A percentile compares a stretch with the other conserved stretches of the same genome.
Conservation (phyloP, 2,797 vertebrate species). For the Thamnophis elegans region DNA sequence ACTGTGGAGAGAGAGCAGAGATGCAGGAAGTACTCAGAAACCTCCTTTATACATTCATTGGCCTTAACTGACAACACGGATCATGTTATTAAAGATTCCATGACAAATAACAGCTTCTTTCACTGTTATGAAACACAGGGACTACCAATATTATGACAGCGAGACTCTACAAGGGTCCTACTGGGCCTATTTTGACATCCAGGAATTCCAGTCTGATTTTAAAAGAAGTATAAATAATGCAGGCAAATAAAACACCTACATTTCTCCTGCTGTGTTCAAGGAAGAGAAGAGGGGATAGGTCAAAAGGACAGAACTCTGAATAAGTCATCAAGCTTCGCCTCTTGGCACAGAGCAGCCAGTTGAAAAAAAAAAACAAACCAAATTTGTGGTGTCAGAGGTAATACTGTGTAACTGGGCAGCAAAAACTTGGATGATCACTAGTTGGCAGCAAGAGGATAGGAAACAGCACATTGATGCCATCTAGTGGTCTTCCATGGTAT, state of each 20-base stretch:
- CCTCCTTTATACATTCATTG: background rate
- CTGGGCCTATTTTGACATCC: background rate
- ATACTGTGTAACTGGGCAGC: background rate
- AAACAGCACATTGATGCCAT: background rate
- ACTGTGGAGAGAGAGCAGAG: background rate
- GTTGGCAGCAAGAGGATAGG: background rate
- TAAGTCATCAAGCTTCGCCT: background rate
- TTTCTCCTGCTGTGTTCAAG: background rate
- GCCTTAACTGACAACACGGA: background rate
- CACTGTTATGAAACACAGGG: background rate
- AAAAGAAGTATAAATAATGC: background rate
- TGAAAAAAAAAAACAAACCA: background rate
- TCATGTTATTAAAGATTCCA: background rate
- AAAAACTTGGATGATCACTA: background rate
- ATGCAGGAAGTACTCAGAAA: background rate
- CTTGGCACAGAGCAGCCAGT: background rate
- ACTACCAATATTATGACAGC: background rate
- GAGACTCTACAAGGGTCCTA: background rate
- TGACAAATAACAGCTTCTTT: background rate
- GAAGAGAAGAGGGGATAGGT: background rate
- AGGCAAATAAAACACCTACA: background rate
- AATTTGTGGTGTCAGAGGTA: background rate
- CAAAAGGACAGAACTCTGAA: background rate
- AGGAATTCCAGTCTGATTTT: background rate
- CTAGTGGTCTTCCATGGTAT: background rate